Base-by-base conservation (phyloP, 2,888 invertebrate species). In the Stegophylla sp. region DNA sequence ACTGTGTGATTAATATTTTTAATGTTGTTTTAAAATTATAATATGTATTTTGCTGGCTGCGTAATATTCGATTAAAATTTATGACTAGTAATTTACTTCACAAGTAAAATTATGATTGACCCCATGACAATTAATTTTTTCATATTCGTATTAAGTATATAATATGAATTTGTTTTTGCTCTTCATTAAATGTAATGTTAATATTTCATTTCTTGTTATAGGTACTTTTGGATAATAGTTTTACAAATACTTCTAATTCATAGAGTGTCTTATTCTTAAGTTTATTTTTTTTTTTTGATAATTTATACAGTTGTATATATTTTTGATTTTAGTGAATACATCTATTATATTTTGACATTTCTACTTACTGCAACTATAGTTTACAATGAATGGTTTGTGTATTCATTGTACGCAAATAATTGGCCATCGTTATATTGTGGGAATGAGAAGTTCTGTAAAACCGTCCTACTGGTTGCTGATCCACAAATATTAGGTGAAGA, bases 401-500 rank as follows among this genome's bases (percentile, higher is more conserved):
- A 90, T 84, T 84, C 88, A 83, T 88, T 90, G 87, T 87, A 88
- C 73, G 86, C 87, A 20, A 85, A 89, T 45, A 86, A 87, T 81
- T 91, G 91, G 87, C 86, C 87, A 23, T 82, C 83, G 1, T 84
- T 86, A 34, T 85, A 86, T 10, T 87, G 88, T 83, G 85, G 84
- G 81, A 88, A 89, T 81, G 74, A 83, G 61, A 82, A 83, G n/a
- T 76, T 83, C 53, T 92, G 92, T 84, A 90, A 91, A 7, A 90
- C 89, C 84, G 88, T 94, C 81, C 86, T 94, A 71, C 89, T 93
- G 73, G 92, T 95, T 74, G 95, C 96, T 9, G 98, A 98, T 87
- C 97, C 97, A 23, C 98, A 98, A 87, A 90, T 98, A 82, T 90
- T 96, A 84, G 98, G 97, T 0, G 91, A 94, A 84, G 87, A 89